Evolutionary conservation across 2,888 invertebrate genomes (phyloP).

Genomic region (Rotaria socialis): DNA sequence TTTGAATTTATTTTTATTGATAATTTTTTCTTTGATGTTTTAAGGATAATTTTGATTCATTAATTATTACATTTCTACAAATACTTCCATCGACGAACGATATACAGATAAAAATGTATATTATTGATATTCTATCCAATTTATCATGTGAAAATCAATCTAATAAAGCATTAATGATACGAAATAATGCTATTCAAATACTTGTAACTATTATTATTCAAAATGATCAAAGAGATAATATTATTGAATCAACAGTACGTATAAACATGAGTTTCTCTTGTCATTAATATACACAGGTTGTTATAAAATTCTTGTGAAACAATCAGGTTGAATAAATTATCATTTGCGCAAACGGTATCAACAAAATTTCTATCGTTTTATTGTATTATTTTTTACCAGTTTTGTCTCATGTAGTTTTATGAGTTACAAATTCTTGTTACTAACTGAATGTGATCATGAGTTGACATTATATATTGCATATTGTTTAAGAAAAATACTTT

Average conservation of each 20-base stretch:
- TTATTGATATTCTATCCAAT: background rate
- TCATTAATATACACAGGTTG: background rate
- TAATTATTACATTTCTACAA: background rate
- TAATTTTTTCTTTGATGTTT: background rate
- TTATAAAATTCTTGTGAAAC: no score
- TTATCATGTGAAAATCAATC: conserved; percentile 9
- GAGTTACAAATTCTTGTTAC: no score
- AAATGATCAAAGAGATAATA: background rate
- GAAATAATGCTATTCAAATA: background rate
- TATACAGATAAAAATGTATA: background rate
- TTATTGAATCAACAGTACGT: background rate
- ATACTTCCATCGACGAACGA: background rate
- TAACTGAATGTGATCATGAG: no score
- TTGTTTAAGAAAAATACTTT: no score
- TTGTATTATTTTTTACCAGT: no score
- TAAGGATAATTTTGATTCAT: conserved; percentile 13
- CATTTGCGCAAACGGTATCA: no score
- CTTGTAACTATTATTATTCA: background rate
- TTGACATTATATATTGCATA: no score
- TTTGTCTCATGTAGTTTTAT: no score
- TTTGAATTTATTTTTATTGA: background rate
- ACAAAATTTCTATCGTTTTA: no score
- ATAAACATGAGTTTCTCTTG: background rate
- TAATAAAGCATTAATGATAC: conserved; percentile 1
- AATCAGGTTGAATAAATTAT: no score